Evolutionary conservation across 2,888 invertebrate species (phyloP), one percentile per base, ranked within the genome.

Genomic region (Spicauda simplicius): DNA sequence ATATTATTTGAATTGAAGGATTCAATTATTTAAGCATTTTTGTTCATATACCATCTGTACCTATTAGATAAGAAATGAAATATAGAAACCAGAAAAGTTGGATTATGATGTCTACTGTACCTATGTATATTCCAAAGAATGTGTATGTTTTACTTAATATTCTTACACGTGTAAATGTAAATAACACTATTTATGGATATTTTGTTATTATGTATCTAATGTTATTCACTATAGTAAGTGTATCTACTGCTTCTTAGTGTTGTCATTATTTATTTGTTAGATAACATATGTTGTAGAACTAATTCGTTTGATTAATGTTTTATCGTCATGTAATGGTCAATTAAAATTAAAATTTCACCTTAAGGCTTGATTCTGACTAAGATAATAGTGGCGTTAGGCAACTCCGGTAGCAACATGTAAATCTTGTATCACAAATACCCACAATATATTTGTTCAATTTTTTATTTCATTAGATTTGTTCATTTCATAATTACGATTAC

Each of bases 301-400:
- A 50, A 64, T 64, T 48, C 18, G 20, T 53, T 64, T 37, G 14
- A 56, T 55, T 64, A 16, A 67, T 58, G 55, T 64, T 56, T 63
- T 69, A 69, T 69, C 59, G 57, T 69, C 19, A 52, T 64, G 48
- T 69, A 70, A 69, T 71, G 64, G 72, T 73, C 72, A 73, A 73
- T 73, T 73, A 73, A 61, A 73, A 73, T 73, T 73, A 73, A 61
- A 55, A 33, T 57, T 50, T 53, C 25, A 50, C 12, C 33, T 19
- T 37, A 64, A 64, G 64, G 64, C 53, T 64, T 58, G 64, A 64
- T 64, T 64, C 58, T 25, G 58, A 58, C 57, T 50, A 58, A 58
- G 12, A 45, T 45, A 58, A 25, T 20, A 45, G 41, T n/a, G 19
- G 25, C 5, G 25, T 25, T 57, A 14, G 41, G 14, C 10, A 41